A percentile compares a stretch with the other conserved stretches of the same genome.
Conservation (phyloP, 2,888 invertebrate species). For the Conus canariensis region DNA sequence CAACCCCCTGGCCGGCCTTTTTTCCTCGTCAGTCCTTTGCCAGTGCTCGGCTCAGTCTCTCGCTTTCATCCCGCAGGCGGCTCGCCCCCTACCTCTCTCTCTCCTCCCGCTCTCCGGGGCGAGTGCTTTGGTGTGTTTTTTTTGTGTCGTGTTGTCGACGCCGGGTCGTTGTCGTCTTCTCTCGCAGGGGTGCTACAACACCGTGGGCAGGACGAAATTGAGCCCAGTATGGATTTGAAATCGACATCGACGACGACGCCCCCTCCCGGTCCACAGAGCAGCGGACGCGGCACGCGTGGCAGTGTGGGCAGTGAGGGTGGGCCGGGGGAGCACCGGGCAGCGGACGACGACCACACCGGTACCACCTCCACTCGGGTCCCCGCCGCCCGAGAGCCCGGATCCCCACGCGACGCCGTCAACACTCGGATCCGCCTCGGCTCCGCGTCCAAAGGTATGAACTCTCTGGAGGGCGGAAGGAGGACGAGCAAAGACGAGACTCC, state of each 20-base stretch:
- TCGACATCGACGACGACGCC: neutral
- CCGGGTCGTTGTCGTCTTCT: neutral
- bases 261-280: neutral
- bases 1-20: too few species aligned
- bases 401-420: slow-evolving; percentile 42
- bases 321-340: neutral
- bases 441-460: slow-evolving; percentile 43
- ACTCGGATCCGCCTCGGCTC: slow-evolving; percentile 70
- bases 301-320: neutral
- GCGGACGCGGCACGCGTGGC: neutral
- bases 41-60: neutral
- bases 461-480: neutral
- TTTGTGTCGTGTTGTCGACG: neutral
- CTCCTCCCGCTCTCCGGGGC: neutral
- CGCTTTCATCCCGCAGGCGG: neutral
- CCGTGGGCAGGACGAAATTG: too few species aligned
- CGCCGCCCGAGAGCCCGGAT: neutral
- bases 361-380: neutral
- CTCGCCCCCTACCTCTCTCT: neutral
- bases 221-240: slow-evolving; percentile 20
- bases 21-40: too few species aligned
- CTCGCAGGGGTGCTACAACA: too few species aligned
- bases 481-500: slow-evolving; percentile 36
- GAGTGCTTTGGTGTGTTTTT: too few species aligned
- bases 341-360: neutral